Evolutionary conservation across 2,113 vertebrate species (phyloP).

Genomic region (Equus przewalskii): DNA sequence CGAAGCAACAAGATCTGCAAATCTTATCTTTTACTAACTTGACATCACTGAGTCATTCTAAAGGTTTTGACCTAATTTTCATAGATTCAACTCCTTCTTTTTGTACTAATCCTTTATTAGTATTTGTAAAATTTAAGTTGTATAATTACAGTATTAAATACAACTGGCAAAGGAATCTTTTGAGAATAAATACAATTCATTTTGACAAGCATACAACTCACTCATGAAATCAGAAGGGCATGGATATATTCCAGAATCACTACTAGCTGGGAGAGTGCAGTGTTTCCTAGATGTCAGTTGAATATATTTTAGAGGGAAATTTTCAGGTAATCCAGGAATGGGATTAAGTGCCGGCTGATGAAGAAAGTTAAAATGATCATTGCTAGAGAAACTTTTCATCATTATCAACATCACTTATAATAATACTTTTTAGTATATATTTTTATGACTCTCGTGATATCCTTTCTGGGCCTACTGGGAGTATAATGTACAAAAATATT

Average conservation of each 20-base stretch:
- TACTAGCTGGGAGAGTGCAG: not conserved
- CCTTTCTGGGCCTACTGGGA: not conserved
- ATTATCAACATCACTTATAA: not conserved
- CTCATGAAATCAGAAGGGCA: not conserved
- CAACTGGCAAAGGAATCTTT: not conserved
- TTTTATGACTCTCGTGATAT: not conserved
- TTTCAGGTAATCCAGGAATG: not conserved
- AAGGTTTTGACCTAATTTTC: not conserved
- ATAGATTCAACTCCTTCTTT: not conserved
- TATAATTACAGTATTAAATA: not conserved
- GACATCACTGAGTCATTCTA: not conserved
- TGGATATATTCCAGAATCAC: not conserved
- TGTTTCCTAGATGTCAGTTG: not conserved
- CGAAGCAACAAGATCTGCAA: not conserved
- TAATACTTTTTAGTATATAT: not conserved
- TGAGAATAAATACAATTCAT: constrained; percentile 8
- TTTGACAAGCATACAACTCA: not conserved
- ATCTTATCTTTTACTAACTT: not conserved
- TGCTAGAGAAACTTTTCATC: not conserved
- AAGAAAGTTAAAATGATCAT: not conserved
- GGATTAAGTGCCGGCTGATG: not conserved
- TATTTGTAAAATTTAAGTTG: constrained; percentile 36
- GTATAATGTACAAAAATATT: not conserved
- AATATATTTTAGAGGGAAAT: not conserved
- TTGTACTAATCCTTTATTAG: not conserved